Evolutionary conservation across 2,113 vertebrate species (phyloP).

Genomic region (Pterocles orientalis): DNA sequence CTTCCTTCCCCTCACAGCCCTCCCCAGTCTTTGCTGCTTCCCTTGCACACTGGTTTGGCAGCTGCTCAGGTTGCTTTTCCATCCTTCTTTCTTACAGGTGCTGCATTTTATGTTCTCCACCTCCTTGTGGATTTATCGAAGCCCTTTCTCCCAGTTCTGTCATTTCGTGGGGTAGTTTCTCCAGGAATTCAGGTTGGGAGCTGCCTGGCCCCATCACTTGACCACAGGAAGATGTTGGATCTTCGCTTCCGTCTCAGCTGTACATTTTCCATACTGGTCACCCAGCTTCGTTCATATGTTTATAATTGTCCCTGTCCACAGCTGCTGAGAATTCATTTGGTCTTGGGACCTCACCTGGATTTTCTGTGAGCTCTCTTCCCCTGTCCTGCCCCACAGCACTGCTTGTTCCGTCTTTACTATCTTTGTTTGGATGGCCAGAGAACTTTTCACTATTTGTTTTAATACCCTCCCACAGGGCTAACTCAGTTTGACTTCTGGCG

Average conservation of each 20-base stretch:
- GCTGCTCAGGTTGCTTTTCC: not conserved
- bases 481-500: slow-evolving; percentile 14
- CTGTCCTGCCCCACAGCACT: not conserved
- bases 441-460: slow-evolving; percentile 35
- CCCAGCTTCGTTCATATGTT: not conserved
- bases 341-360: not conserved
- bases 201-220: not conserved
- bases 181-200: not conserved
- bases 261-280: not conserved
- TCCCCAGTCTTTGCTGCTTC: not conserved
- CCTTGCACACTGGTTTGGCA: not conserved
- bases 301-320: not conserved
- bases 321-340: not conserved
- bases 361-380: not conserved
- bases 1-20: rapidly evolving
- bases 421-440: slow-evolving; percentile 19
- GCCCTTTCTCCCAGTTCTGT: not conserved
- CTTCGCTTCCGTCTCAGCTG: not conserved
- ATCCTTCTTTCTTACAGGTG: not conserved
- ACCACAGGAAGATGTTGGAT: not conserved
- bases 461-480: slow-evolving; percentile 15
- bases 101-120: not conserved
- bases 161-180: not conserved
- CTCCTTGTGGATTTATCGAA: not conserved
- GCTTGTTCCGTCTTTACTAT: slow-evolving; percentile 45